Evolutionary conservation across 2,888 invertebrate species (phyloP), one percentile per base, ranked within the genome.

Genomic region (Zaprionus lineosus): DNA sequence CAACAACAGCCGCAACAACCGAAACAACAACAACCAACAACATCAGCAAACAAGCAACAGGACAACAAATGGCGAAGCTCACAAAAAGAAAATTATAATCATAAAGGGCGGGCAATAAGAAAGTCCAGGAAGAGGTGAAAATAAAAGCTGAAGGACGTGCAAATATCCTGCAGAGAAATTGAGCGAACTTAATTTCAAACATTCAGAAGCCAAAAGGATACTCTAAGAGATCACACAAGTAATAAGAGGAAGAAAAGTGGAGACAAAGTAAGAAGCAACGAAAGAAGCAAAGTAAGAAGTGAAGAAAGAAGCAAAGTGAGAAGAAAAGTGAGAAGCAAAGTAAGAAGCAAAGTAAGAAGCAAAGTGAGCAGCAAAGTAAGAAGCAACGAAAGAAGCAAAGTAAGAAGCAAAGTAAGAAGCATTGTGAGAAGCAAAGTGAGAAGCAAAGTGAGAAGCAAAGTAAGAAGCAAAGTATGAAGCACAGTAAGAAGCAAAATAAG

Each of bases 21-120:
- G n/a, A n/a, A 16, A 36, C 29, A 58, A 51, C 39, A 51, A 43
- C 18, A 74, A 24, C 24, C 55, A 57, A 58, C 61, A 74, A 70
- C n/a, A n/a, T n/a, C 9, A 43, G 46, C 48, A 36, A 37, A 43
- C 66, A 50, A 71, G 58, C 63, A 63, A 57, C 53, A 62, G 47
- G 34, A 34, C 51, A 67, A 21, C 51, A 66, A 66, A 60, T 59
- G 55, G 50, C 47, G 63, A 53, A 53, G 47, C 16, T 16, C 18
- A 48, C 26, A 51, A 44, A 29, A 37, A 18, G 8, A 18, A 34
- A 16, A 31, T 14, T 8, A 12, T 0, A 2, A 29, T 6, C 31
- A 16, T 40, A 7, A 36, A 18, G 19, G 40, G 39, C 14, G 47
- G 12, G 14, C 11, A 43, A 4, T 7, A 16, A n/a, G 33, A 11